Evolutionary conservation across 2,888 invertebrate species (phyloP), one percentile per base, ranked within the genome.

Genomic region (Hymenopus coronatus): DNA sequence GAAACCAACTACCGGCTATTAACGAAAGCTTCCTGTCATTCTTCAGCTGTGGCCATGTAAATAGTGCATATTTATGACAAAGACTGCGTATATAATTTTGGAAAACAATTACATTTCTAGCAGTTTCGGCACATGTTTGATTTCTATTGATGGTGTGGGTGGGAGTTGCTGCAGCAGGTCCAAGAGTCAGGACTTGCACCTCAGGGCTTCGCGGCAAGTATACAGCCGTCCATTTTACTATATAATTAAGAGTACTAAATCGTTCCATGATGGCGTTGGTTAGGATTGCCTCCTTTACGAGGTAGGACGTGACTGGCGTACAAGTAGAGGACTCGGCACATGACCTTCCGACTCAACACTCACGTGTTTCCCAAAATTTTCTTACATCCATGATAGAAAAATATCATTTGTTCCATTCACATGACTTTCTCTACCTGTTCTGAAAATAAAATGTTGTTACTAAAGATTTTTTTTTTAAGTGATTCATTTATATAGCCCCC

Each of bases 201-300:
- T 46, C 83, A 82, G 89, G 89, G 89, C 83, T 83, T 30, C 84
- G 83, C 54, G 28, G 86, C 33, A 40, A 88, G 86, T 82, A 83
- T 82, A 88, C 85, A 85, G 83, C n/a, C 82, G 30, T 83, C 87
- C 83, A 54, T 87, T 87, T 89, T 89, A 87, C 89, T 89, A 86
- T 89, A 89, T 89, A 89, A 89, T 89, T 89, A 89, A 88, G 88
- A 89, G 88, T 84, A 89, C 89, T 89, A 89, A 89, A 89, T 89
- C 89, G 89, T 82, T 83, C 46, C 84, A 88, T 82, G 33, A 81
- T 83, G 83, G 84, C 46, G 83, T 33, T 30, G 54, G 88, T 15
- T 28, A 40, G 85, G 40, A 88, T 82, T 83, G 82, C 54, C 88
- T 83, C 83, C 82, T 82, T 40, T 88, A 33, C 82, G 27, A n/a